Base-by-base conservation (phyloP, 2,888 invertebrate genomes). In the Halictus quadricinctus region DNA sequence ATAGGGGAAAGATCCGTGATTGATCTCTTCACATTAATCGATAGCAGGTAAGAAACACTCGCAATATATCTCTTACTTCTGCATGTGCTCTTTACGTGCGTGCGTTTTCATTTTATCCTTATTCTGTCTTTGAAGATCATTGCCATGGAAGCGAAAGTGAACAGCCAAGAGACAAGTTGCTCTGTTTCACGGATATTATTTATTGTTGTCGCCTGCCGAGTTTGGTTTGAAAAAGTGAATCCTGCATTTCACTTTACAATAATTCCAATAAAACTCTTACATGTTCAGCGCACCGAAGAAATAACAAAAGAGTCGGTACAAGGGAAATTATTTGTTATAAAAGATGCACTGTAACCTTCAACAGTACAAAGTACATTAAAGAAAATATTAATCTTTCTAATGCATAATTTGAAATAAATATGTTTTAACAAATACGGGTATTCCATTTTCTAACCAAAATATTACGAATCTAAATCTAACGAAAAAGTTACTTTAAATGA, bases 101-200 rank as follows among this genome's bases (percentile, higher is more conserved):
- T 76, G 15, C 41, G 5, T 70, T 69, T 15, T 54, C 50, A 13
- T 77, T 12, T 15, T 77, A 41, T 76, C 18, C 50, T 76, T 70
- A 18, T 41, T 77, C 29, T 43, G 43, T 54, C n/a, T 15, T 6
- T n/a, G 12, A 50, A 43, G 43, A 54, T 54, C 69, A 70, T 36
- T n/a, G 41, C 54, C 50, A 50, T 25, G 10, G 41, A 70, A 70
- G 54, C 54, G 69, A 77, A 70, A 77, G 77, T 70, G 54, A 41
- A 76, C n/a, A 70, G n/a, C 25, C 13, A 29, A 41, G 54, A 54
- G n/a, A 15, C 25, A 43, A 21, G 41, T 70, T 70, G 54, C 70
- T 25, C 41, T n/a, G 12, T 10, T 60, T 13, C 25, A 15, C 18
- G 4, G 18, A 2, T 18, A 15, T 25, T 25, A 60, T 18, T 60